These are phyloP conservation scores for Halotydeus destructor DNA, from an alignment of 1,140 invertebrate genomes.

Conservation along the genomic window DNA sequence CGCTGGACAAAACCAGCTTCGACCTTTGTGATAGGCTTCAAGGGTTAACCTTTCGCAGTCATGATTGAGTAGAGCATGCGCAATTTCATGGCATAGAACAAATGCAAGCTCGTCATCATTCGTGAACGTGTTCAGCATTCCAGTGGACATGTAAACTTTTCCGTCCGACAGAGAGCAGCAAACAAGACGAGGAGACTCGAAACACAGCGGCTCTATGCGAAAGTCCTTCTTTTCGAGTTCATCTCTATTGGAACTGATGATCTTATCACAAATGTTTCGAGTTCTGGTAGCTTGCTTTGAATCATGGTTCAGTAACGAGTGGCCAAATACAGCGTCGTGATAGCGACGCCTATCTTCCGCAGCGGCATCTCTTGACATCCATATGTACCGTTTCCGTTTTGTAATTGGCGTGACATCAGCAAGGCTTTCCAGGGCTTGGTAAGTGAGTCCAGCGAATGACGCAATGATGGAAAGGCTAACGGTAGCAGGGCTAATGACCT, in stretches of 20 bases:
- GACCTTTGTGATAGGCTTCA: too few species aligned
- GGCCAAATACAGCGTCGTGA: constrained; percentile 27
- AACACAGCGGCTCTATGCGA: too few species aligned
- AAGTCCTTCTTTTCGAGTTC: constrained; percentile 20
- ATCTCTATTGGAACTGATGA: constrained; percentile 24
- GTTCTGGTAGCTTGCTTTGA: constrained; percentile 21
- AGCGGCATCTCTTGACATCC: too few species aligned
- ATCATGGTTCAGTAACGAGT: constrained; percentile 23
- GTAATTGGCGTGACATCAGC: constrained; percentile 34
- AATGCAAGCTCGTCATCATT: constrained; percentile 38
- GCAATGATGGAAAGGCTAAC: too few species aligned
- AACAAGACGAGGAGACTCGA: too few species aligned
- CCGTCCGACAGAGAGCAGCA: too few species aligned
- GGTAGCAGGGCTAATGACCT: too few species aligned
- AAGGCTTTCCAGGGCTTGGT: too few species aligned
- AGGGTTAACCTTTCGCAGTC: too few species aligned
- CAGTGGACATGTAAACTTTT: constrained; percentile 37
- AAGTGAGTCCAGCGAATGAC: too few species aligned
- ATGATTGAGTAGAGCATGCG: constrained; percentile 32
- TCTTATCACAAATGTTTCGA: constrained; percentile 22
- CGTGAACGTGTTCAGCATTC: constrained; percentile 31
- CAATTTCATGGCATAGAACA: constrained; percentile 41
- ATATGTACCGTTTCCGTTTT: constrained; percentile 29
- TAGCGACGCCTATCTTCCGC: constrained; percentile 32
- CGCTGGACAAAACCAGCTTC: too few species aligned